Conservation (phyloP, 2,888 invertebrate species). For the Sceliomorpha sp. region DNA sequence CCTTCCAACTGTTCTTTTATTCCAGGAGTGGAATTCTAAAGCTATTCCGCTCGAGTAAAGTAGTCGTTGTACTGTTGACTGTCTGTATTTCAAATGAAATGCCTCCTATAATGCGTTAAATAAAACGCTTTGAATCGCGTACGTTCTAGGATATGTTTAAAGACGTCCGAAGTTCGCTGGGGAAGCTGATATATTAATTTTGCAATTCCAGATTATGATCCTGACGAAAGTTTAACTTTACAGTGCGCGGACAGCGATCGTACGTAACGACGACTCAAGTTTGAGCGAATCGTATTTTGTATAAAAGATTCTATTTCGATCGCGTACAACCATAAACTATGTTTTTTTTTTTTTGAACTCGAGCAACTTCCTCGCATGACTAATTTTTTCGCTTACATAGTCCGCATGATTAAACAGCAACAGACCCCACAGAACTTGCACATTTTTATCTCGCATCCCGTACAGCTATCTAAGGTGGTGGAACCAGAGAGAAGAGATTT, state of each 20-base stretch:
- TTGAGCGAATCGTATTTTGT: background rate
- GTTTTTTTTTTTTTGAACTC: constrained; percentile 16
- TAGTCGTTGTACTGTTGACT: constrained; percentile 1
- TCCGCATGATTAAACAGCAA: constrained; percentile 73
- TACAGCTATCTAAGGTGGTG: constrained; percentile 24
- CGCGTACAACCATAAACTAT: background rate
- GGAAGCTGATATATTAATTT: no score
- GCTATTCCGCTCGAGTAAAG: constrained; percentile 19
- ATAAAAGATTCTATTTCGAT: background rate
- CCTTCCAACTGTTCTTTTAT: constrained; percentile 23
- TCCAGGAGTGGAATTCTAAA: constrained; percentile 32
- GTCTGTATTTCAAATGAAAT: constrained; percentile 6
- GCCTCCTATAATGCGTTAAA: constrained; percentile 1
- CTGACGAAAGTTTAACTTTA: no score
- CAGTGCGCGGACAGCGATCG: no score
- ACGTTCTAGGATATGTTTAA: no score
- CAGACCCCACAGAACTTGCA: constrained; percentile 61
- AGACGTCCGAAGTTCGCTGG: no score
- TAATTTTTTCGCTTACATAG: constrained; percentile 72
- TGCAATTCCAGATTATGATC: no score
- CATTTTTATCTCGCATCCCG: constrained; percentile 61
- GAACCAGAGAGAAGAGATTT: constrained; percentile 15
- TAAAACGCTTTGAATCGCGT: no score
- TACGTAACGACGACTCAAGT: no score
- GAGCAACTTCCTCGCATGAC: constrained; percentile 68